A percentile compares a stretch with the other conserved stretches of the same genome.
Evolutionary conservation across 2,797 vertebrate genomes (phyloP).

Genomic region (Danio albolineatus): DNA sequence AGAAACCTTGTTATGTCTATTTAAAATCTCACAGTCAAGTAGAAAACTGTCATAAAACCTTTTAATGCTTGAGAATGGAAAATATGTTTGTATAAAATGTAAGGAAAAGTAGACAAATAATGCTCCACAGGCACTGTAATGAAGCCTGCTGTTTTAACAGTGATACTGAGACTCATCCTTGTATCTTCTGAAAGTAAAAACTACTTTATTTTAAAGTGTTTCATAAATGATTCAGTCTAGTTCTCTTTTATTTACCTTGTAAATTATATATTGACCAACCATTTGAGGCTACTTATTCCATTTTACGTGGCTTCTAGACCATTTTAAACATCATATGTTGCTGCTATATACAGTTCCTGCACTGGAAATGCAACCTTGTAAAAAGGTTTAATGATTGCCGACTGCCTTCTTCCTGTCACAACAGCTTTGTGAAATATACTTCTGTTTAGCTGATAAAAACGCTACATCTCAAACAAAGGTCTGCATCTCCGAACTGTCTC

Average conservation of each 20-base stretch:
- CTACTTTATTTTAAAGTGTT: background rate
- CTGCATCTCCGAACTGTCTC: slow-evolving; percentile 11
- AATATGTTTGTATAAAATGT: background rate
- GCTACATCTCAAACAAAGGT: background rate
- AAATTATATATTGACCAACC: background rate
- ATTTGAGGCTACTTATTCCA: background rate
- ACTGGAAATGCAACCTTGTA: background rate
- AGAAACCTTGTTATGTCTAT: background rate
- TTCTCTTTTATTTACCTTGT: background rate
- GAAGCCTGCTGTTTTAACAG: background rate
- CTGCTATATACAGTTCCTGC: background rate
- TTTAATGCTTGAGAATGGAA: background rate
- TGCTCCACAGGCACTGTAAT: background rate
- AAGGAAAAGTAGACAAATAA: background rate
- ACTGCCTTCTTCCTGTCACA: background rate
- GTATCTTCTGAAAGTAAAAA: background rate
- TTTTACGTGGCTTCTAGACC: background rate
- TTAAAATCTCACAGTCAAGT: background rate
- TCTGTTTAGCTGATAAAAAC: slow-evolving; percentile 1
- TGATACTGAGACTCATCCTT: background rate
- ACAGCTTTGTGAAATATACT: background rate
- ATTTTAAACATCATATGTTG: background rate
- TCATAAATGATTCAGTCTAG: slow-evolving; percentile 5
- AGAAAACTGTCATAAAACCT: background rate
- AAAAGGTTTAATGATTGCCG: background rate